Base-by-base conservation (phyloP, 2,797 vertebrate genomes). In the Erethizon dorsatum region DNA sequence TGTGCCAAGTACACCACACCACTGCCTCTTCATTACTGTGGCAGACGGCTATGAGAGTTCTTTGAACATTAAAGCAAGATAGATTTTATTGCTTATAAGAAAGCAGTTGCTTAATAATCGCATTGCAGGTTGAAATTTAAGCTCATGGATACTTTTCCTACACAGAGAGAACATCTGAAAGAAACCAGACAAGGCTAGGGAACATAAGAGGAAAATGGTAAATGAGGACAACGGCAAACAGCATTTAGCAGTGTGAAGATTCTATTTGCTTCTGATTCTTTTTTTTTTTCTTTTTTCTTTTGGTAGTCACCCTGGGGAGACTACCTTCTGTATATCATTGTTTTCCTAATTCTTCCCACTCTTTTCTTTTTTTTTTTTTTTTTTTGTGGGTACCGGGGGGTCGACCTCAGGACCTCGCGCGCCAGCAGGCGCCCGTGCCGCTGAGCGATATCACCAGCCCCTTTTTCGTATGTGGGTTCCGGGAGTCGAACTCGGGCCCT, bases 321-420 rank as follows among this genome's bases (percentile, higher is more conserved):
- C 45, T 50, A 11, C 31, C 91, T 88, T 91, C 26, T 91, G 69
- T 59, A 96, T 92, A 91, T 84, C 87, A 65, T 67, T 78, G 50
- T 77, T 96, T 95, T 84, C 69, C 37, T 89, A 78, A 8, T 83
- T 87, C 59, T 87, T 93, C 7, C 11, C 9, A 45, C 13, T 77
- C 59, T 88, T 95, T 52, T 15, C 47, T 91, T 50, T 5, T 88
- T 95, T 52, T 15, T 41, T 91, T 50, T 5, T 88, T 95, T 52
- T 15, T 41, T 91, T 50, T 5, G n/a, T n/a, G n/a, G n/a, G n/a
- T n/a, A n/a, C n/a, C n/a, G n/a, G n/a, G n/a, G n/a, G n/a, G n/a
- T n/a, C n/a, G n/a, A n/a, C n/a, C n/a, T n/a, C n/a, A n/a, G n/a
- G n/a, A n/a, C n/a, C n/a, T n/a, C n/a, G n/a, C n/a, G n/a, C n/a